These are phyloP conservation scores for Dryobotodes eremita DNA, from an alignment of 2,888 invertebrate genomes.

Conservation along the genomic window DNA sequence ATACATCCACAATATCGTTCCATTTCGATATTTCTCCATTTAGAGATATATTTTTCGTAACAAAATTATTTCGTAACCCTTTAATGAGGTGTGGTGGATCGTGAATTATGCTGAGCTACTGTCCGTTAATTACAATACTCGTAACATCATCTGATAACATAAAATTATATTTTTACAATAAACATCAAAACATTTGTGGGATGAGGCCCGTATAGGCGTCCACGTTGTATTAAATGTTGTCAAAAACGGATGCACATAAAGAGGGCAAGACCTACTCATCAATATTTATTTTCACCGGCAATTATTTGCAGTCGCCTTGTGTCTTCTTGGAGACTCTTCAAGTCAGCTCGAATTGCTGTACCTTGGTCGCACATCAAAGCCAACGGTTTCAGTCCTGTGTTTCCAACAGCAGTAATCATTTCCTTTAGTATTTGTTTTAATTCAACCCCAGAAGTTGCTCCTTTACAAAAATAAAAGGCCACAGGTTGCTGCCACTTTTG, in stretches of 20 bases:
- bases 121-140: not conserved
- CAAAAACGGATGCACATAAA: too few relatives aligned
- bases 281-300: not conserved
- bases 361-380: not conserved
- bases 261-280: too few relatives aligned
- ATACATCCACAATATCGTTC: slow-evolving; percentile 1
- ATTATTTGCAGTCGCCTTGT: not conserved
- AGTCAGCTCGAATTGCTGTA: not conserved
- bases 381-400: not conserved
- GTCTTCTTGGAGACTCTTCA: not conserved
- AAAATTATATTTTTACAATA: not conserved
- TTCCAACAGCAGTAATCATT: not conserved
- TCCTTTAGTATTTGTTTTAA: not conserved
- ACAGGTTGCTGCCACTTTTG: not conserved
- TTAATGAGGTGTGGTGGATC: slow-evolving; percentile 5
- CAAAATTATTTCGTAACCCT: slow-evolving; percentile 12
- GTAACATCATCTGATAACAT: not conserved
- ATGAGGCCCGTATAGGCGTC: too few relatives aligned
- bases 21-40: not conserved
- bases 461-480: not conserved
- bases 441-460: too few relatives aligned
- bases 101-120: not conserved
- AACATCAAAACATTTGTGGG: too few relatives aligned
- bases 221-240: too few relatives aligned
- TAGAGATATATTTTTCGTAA: slow-evolving; percentile 2